phyloP scores from a whole-genome alignment of 1,140 invertebrate genomes.

The Drosophila miranda region DNA sequence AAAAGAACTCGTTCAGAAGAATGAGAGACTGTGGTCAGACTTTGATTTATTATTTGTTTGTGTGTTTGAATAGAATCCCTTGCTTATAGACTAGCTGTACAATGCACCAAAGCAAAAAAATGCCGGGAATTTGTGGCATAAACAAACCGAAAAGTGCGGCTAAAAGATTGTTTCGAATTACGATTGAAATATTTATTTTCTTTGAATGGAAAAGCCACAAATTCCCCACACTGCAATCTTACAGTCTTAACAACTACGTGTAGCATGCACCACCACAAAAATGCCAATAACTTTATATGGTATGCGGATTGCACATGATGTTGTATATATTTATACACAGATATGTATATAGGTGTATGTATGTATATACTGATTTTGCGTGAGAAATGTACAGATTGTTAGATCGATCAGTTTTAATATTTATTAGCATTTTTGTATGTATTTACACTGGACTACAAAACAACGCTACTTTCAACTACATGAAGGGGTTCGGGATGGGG shows the following conservation, averaged over 20 bases:
- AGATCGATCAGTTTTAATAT: conserved; percentile 19
- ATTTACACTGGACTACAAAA: conserved; percentile 76
- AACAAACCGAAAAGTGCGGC: conserved; percentile 19
- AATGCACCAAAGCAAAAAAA: conserved; percentile 28
- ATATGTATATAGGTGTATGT: too few species aligned
- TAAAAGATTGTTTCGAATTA: conserved; percentile 4
- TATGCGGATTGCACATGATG: conserved; percentile 26
- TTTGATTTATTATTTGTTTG: conserved; percentile 12
- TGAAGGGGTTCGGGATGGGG: conserved; percentile 82
- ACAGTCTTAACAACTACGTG: conserved; percentile 4
- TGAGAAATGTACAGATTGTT: conserved; percentile 44
- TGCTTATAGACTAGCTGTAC: conserved; percentile 50
- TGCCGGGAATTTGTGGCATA: conserved; percentile 41
- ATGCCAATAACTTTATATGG: conserved; percentile 68
- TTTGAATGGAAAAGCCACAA: conserved; percentile 24
- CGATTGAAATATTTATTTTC: conserved; percentile 12
- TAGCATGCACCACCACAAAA: conserved; percentile 67
- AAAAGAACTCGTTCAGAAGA: too few species aligned
- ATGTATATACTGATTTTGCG: too few species aligned
- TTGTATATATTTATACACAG: conserved; percentile 38
- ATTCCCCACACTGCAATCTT: conserved; percentile 22
- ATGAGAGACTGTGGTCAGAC: conserved; percentile 13
- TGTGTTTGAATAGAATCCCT: conserved; percentile 32
- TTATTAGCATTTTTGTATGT: conserved; percentile 82
- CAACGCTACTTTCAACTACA: conserved; percentile 80